A percentile compares a stretch with the other conserved stretches of the same genome.
Conservation (phyloP, 2,888 invertebrate genomes). For the Diogma glabrata region DNA sequence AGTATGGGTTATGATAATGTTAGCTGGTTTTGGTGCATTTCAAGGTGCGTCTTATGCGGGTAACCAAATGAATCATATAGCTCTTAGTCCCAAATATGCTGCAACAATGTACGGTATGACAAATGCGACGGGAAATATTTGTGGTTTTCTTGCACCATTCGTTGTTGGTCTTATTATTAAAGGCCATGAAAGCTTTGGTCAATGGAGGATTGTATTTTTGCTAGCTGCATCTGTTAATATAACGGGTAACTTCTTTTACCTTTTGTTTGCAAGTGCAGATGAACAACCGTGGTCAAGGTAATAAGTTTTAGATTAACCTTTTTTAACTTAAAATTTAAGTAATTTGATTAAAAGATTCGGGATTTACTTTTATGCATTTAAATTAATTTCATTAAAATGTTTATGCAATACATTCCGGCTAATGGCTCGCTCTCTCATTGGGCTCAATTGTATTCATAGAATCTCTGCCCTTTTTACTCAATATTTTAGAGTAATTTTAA, state of each 20-base stretch:
- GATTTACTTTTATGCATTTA: too few relatives aligned
- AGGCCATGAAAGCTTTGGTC: conserved; percentile 29
- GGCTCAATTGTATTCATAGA: too few relatives aligned
- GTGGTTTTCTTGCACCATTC: conserved; percentile 73
- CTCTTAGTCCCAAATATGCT: conserved; percentile 67
- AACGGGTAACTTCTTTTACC: conserved; percentile 61
- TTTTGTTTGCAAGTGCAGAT: conserved; percentile 65
- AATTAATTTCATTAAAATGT: too few relatives aligned
- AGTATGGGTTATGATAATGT: conserved; percentile 53
- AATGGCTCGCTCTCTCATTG: too few relatives aligned
- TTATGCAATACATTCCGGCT: too few relatives aligned
- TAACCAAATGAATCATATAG: conserved; percentile 76
- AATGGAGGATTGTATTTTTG: conserved; percentile 55
- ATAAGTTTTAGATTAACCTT: too few relatives aligned
- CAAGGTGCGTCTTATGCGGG: conserved; percentile 68
- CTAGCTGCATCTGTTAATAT: conserved; percentile 66
- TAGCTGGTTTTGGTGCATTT: conserved; percentile 60
- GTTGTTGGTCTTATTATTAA: conserved; percentile 62
- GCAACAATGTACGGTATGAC: conserved; percentile 78
- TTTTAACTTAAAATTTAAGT: too few relatives aligned
- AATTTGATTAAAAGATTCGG: too few relatives aligned
- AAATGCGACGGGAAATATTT: conserved; percentile 70
- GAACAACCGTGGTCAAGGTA: conserved; percentile 56
- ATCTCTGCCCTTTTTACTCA: too few relatives aligned
- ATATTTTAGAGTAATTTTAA: too few relatives aligned